Conservation (phyloP, 53 echinoderm and acorn worm genomes). For the Mesocentrotus franciscanus region DNA sequence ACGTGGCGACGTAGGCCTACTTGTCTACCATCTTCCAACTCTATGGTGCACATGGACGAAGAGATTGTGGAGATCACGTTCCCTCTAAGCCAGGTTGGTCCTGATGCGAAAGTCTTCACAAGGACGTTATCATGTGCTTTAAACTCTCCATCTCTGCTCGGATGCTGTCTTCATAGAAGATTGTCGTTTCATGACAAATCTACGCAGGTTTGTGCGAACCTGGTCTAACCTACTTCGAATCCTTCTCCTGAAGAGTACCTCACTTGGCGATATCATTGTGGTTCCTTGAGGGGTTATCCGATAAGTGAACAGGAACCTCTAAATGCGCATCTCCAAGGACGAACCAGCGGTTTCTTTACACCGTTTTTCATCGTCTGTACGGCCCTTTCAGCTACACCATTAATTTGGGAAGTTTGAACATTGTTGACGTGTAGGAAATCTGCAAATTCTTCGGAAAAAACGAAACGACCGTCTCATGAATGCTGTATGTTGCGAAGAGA, state of each 20-base stretch:
- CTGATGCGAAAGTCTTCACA: constrained; percentile 1
- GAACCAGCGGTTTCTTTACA: constrained; percentile 43
- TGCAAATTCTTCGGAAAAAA: background rate
- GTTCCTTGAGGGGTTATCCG: constrained; percentile 55
- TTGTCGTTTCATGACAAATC: constrained; percentile 27
- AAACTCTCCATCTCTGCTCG: background rate
- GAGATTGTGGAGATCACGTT: too few relatives aligned
- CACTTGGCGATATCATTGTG: background rate
- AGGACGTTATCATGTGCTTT: background rate
- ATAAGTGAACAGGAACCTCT: constrained; percentile 60
- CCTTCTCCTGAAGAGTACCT: constrained; percentile 54
- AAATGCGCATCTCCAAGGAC: background rate
- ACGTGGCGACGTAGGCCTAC: too few relatives aligned
- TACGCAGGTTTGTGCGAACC: too few relatives aligned
- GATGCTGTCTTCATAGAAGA: background rate
- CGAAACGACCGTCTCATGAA: too few relatives aligned
- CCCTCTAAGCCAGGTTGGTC: constrained; percentile 18
- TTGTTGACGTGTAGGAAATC: constrained; percentile 26
- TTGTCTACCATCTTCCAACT: too few relatives aligned
- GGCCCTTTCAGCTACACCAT: constrained; percentile 61
- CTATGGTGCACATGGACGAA: too few relatives aligned
- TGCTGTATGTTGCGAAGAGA: too few relatives aligned
- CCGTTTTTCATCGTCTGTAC: constrained; percentile 60
- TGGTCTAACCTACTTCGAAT: too few relatives aligned
- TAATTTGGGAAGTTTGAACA: constrained; percentile 21